These are phyloP conservation scores for Xanthorhoe designata DNA, from an alignment of 2,888 invertebrate genomes.

Conservation along the genomic window DNA sequence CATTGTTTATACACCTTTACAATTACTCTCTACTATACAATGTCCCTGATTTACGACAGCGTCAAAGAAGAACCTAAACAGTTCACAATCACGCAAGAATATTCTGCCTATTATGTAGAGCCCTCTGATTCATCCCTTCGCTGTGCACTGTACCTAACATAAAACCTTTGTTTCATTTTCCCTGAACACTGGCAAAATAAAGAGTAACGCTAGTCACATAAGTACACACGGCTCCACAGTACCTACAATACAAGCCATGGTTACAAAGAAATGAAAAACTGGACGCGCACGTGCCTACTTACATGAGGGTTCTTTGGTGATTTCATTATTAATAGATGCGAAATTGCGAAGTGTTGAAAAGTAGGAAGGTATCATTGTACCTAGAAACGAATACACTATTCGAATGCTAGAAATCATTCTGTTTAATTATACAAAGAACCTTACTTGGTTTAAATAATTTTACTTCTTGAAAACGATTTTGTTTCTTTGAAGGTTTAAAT, in stretches of 20 bases:
- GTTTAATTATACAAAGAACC: too few relatives aligned
- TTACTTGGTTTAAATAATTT: too few relatives aligned
- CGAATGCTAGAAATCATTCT: too few relatives aligned
- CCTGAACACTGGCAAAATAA: slow-evolving; percentile 11
- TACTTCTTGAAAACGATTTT: too few relatives aligned
- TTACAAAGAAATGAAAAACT: slow-evolving; percentile 19
- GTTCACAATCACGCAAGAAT: neutral
- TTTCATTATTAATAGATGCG: neutral
- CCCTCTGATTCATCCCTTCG: slow-evolving; percentile 7
- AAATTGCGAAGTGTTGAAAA: neutral
- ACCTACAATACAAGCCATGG: slow-evolving; percentile 23
- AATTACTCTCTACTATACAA: too few relatives aligned
- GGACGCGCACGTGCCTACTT: slow-evolving; percentile 4
- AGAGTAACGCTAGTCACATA: slow-evolving; percentile 21
- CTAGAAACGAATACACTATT: neutral
- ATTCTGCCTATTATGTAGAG: neutral
- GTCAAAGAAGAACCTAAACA: too few relatives aligned
- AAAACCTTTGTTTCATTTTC: slow-evolving; percentile 29
- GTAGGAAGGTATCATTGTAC: neutral
- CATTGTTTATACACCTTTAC: too few relatives aligned
- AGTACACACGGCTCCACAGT: slow-evolving; percentile 19
- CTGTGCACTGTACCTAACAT: slow-evolving; percentile 16
- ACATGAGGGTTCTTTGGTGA: neutral
- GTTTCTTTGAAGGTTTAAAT: neutral
- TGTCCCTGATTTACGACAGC: too few relatives aligned